Base-by-base conservation (phyloP, 2,888 invertebrate species). In the Drosophila rellima region DNA sequence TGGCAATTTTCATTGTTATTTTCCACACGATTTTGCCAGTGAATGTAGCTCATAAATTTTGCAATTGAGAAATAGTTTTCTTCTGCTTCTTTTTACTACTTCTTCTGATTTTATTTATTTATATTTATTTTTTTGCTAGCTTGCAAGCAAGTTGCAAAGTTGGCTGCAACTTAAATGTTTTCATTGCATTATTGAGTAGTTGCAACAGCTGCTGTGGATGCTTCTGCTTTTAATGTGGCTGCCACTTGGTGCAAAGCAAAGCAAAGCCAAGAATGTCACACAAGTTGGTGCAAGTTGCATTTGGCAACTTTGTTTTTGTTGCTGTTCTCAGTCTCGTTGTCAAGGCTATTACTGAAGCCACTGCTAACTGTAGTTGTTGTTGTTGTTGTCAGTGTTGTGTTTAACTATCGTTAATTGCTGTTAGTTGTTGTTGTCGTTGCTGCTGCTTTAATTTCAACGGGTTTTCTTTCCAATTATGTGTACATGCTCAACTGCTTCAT, bases 131-230 rank as follows among this genome's bases (percentile, higher is more conserved):
- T 39, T 40, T 23, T 29, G 13, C n/a, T 8, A 8, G 40, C 23
- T 18, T 69, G 64, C 64, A 48, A 42, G 51, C 51, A 65, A 70
- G 71, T 70, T 47, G 68, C 73, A 57, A 66, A 78, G 74, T 83
- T 77, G 69, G 33, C 51, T 47, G 64, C 78, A 66, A 71, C 64
- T 77, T 80, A 80, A 87, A 84, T 83, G 83, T 84, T 87, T 87
- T 84, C 72, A 73, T 87, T 83, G 83, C 83, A 84, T 83, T 83
- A 83, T 83, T 83, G 84, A 86, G 68, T 47, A 81, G 81, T 63
- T 70, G 78, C 78, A 64, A 60, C 69, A 60, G 59, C 68, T 66
- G 62, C 64, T 64, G 66, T 59, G 57, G 65, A 39, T 55, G 47
- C 50, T 35, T 29, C 61, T 47, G 42, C 42, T 31, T 26, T 35